Conservation (phyloP, 1,140 invertebrate species). For the Brachionus asplanchnoidis region DNA sequence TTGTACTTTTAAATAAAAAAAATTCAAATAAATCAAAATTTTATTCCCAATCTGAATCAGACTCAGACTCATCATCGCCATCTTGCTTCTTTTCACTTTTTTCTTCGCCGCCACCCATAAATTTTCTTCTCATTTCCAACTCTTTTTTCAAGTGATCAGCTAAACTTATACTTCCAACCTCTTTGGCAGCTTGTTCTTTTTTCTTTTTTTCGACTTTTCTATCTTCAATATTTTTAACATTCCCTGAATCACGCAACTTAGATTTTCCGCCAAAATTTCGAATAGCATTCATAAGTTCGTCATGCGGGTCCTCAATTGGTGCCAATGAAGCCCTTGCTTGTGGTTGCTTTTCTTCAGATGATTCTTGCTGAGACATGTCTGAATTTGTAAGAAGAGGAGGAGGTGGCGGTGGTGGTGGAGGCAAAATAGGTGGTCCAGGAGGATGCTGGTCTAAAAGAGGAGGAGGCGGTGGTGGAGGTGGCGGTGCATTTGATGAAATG, state of each 20-base stretch:
- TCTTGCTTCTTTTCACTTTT: constrained; percentile 1
- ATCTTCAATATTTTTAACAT: constrained; percentile 38
- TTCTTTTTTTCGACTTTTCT: constrained; percentile 13
- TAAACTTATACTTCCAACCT: constrained; percentile 13
- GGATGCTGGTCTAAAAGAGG: background rate
- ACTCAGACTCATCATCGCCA: background rate
- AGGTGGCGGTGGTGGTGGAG: background rate
- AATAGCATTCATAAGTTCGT: constrained; percentile 6
- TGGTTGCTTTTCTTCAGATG: background rate
- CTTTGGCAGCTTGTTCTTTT: constrained; percentile 34
- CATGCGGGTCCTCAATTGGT: background rate
- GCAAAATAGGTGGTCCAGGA: background rate
- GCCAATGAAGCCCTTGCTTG: background rate
- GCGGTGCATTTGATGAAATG: background rate
- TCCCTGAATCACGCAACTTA: background rate
- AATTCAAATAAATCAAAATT: background rate
- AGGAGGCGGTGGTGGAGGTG: constrained; percentile 27
- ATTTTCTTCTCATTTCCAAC: constrained; percentile 7
- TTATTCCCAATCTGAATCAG: background rate
- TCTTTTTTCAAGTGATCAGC: constrained; percentile 1
- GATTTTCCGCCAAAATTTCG: constrained; percentile 25
- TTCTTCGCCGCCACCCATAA: background rate
- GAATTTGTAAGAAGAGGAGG: background rate
- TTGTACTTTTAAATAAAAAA: background rate
- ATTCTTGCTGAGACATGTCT: background rate